Percentiles rank a stretch among this genome's conserved stretches.
Conservation (phyloP, 2,113 vertebrate species). For the Myodes glareolus region DNA sequence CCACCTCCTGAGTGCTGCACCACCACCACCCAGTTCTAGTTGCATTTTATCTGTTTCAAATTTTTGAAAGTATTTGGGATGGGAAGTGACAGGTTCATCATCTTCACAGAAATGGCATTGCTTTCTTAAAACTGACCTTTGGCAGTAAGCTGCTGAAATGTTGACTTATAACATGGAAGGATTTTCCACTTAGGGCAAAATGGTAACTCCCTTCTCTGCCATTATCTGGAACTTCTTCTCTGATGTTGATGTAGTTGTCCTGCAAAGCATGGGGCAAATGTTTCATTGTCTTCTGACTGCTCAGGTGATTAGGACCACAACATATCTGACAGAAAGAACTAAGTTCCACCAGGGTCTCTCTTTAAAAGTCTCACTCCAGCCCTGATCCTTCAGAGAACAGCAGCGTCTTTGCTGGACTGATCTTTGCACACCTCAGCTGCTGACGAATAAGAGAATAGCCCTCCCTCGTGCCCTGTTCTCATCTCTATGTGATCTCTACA, state of each 20-base stretch:
- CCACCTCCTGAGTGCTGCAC: neutral
- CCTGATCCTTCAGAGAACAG: slow-evolving; percentile 12
- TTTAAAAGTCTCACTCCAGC: slow-evolving; percentile 8
- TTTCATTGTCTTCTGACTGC: neutral
- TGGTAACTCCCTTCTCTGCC: slow-evolving; percentile 80
- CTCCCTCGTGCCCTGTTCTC: slow-evolving; percentile 38
- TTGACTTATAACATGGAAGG: slow-evolving; percentile 84
- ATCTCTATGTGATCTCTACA: slow-evolving; percentile 34
- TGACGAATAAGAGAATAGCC: neutral
- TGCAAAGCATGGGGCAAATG: slow-evolving; percentile 69
- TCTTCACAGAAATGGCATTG: neutral
- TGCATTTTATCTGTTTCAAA: neutral
- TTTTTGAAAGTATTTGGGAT: neutral
- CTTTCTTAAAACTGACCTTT: slow-evolving; percentile 82
- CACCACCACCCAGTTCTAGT: neutral
- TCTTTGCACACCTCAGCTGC: neutral
- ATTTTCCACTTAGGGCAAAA: slow-evolving; percentile 88
- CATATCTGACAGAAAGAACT: neutral
- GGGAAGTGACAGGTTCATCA: neutral
- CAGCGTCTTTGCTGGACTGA: slow-evolving; percentile 3
- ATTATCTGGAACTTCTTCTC: slow-evolving; percentile 53
- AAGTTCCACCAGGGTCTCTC: neutral
- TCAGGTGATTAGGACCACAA: neutral
- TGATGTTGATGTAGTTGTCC: slow-evolving; percentile 76
- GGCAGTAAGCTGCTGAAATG: slow-evolving; percentile 86